Base-by-base conservation (phyloP, 1,140 invertebrate species). In the Caerostris extrusa region DNA sequence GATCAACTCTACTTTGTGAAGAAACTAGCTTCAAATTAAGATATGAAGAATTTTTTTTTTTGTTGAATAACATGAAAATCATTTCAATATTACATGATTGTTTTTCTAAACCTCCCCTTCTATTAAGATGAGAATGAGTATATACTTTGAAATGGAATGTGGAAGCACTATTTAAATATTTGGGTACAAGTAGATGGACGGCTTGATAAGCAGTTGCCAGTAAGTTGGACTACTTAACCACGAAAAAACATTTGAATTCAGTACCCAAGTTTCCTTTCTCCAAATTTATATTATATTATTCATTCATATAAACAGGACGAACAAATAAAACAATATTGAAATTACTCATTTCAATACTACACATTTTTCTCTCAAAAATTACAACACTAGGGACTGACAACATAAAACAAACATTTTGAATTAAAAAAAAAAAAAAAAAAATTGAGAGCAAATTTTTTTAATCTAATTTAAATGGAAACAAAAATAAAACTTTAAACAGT, bases 81-180 rank as follows among this genome's bases (percentile, higher is more conserved):
- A n/a, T 10, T 56, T 7, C 82, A 83, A 17, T 4, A 83, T 58
- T 83, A 83, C 50, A 57, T 8, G 56, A 83, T 77, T 77, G 10
- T 12, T 10, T 77, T 77, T 77, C 71, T 53, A 10, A 77, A 50
- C 4, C 71, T 77, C 71, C 50, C 34, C 34, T 50, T 77, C 34
- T 12, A 12, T 50, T 12, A 77, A 50, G 8, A 56, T 69, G 67
- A 90, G 88, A 58, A 55, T 69, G 56, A 90, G 67, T 83, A 92
- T 50, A 57, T 85, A 92, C 90, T 92, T 92, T 92, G 90, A 92
- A 57, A 91, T 60, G 56, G 90, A 92, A 92, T 67, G 82, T 92
- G 90, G 90, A 92, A 92, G 90, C 90, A 85, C 90, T 92, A 91
- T 82, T 91, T 77, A 83, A 82, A 91, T 7, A 19, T 82, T 67